Evolutionary conservation across 2,888 invertebrate genomes (phyloP), one percentile per base, ranked within the genome.

Genomic region (Drosophila picticornis): DNA sequence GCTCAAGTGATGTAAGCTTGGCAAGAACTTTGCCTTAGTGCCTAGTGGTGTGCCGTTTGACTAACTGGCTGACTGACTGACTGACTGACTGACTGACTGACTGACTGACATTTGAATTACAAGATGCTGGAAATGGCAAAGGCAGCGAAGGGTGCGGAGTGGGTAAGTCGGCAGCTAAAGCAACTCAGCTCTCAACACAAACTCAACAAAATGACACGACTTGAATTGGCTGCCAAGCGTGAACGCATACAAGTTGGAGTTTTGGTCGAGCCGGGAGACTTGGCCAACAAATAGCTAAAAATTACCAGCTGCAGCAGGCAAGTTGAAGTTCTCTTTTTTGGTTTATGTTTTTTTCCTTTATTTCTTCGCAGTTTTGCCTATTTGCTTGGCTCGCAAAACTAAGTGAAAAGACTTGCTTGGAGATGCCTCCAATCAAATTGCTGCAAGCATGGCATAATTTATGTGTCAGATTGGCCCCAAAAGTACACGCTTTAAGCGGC

Each of bases 71-170:
- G 64, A 70, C 64, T 68, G 51, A 72, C 75, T 63, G 58, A 72
- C 40, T 77, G 81, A 72, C 81, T 86, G 87, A 84, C 87, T 79
- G 87, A 73, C 87, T 87, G 89, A 81, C 84, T 79, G 89, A 73
- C 87, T 87, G 89, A 84, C 84, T 87, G 89, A 84, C 84, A 89
- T 89, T 84, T 89, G 84, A 84, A 87, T 84, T 89, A 79, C 89
- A 72, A 81, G 83, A 43, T 72, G 79, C 67, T 51, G 43, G 63
- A 58, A 67, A 68, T 59, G 60, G 51, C 40, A 38, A 40, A 32
- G 43, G n/a, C 43, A 40, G 36, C 13, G 58, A 31, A 4, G 43
- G 40, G 32, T 53, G 22, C 25, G 27, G 29, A 11, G 43, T 57
- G 72, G 76, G 61, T 50, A 75, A 77, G 76, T 73, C 56, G 55